Percentiles rank a stretch among this genome's conserved stretches.
These are phyloP conservation scores for Apotomis betuletana DNA, from an alignment of 2,888 invertebrate species.

Conservation along the genomic window DNA sequence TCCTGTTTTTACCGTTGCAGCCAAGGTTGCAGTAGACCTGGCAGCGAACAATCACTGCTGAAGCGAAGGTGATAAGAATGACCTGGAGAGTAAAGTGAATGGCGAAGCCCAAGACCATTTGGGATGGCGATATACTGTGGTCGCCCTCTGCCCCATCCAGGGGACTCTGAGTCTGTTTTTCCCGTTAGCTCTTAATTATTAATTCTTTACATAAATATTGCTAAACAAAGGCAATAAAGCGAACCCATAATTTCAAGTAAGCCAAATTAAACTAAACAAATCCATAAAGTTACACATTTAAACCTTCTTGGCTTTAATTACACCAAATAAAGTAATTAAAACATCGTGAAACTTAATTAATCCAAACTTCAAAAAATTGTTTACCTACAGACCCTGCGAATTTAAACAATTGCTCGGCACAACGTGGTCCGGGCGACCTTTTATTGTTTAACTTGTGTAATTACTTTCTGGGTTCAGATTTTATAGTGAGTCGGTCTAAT, in stretches of 20 bases:
- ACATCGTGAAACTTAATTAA: constrained; percentile 32
- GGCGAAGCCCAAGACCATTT: no score
- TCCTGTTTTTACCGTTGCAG: no score
- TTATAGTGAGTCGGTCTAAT: constrained; percentile 30
- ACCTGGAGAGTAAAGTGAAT: no score
- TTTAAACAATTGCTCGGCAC: constrained; percentile 27
- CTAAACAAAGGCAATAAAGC: not conserved
- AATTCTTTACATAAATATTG: no score
- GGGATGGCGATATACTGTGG: no score
- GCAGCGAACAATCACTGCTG: no score
- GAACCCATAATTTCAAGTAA: not conserved
- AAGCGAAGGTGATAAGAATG: no score
- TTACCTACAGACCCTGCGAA: constrained; percentile 13
- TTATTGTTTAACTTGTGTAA: constrained; percentile 34
- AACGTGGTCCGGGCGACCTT: constrained; percentile 22
- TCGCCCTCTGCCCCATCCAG: no score
- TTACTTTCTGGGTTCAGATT: constrained; percentile 35
- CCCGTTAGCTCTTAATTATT: no score
- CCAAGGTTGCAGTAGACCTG: no score
- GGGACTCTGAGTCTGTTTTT: no score
- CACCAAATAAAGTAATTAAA: constrained; percentile 23
- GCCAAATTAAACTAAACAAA: constrained; percentile 28
- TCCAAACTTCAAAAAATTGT: constrained; percentile 33
- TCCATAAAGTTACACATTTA: constrained; percentile 11
- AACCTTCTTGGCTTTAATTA: constrained; percentile 25